Base-by-base conservation (phyloP, 2,797 vertebrate species). In the Esox lucius region DNA sequence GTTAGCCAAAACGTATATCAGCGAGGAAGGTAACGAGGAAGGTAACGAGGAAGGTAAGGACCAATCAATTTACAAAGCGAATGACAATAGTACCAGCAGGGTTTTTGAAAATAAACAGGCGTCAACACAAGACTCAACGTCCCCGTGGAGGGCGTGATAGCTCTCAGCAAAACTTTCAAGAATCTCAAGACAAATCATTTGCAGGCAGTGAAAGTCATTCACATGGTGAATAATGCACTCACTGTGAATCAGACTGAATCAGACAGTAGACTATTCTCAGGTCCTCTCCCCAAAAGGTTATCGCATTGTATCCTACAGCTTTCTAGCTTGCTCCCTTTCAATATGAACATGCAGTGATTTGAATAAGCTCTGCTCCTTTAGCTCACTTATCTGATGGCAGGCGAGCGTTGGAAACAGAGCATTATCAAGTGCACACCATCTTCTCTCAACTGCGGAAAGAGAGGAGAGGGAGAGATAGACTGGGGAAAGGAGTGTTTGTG, bases 331-430 rank as follows among this genome's bases (percentile, higher is more conserved):
- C 87, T 91, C 88, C 89, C 82, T 87, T 92, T 92, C 89, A 90
- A 87, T 89, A 85, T 85, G 90, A 90, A 90, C 91, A 92, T 87
- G 90, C 86, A 87, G 86, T 87, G 86, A 92, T 93, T 93, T 92
- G 89, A 93, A 93, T 93, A 91, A 93, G 89, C 90, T 86, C 82
- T 84, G 88, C 89, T 91, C 89, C 88, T 86, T 84, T 90, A 87
- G 86, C 84, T 88, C 83, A 81, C 89, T 93, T 93, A 93, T 93
- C 91, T 89, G 90, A 92, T 93, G 88, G 84, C 85, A 90, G 86
- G 87, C 81, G 80, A 82, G 87, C 89, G 89, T 13, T 89, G 89
- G 89, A 85, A 88, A 89, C 87, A 84, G 87, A 90, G 91, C 88
- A 88, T 83, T 91, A 90, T 91, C 90, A 90, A 88, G 81, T 89